A percentile compares a stretch with the other conserved stretches of the same genome.
Conservation (phyloP, 2,797 vertebrate genomes). For the Crypturellus tataupa region DNA sequence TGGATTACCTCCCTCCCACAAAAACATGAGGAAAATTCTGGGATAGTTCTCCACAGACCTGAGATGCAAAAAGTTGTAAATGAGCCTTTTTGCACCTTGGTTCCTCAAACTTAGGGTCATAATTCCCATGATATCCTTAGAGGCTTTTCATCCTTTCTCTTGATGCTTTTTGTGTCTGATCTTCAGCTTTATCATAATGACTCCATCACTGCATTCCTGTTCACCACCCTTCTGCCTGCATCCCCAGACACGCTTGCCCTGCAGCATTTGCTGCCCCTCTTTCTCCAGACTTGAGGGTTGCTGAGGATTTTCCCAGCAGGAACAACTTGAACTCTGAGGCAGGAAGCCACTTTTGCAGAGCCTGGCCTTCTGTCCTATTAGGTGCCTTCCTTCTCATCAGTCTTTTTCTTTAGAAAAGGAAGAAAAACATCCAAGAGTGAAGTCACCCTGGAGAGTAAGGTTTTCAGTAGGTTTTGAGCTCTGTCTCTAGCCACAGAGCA, state of each 20-base stretch:
- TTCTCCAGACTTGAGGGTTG: rapidly evolving
- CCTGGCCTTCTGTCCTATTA: neutral
- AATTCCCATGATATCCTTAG: neutral
- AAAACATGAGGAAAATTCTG: neutral
- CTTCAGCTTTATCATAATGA: rapidly evolving
- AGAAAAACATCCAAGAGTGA: neutral
- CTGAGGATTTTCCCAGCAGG: neutral
- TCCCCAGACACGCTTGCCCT: neutral
- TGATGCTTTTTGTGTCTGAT: neutral
- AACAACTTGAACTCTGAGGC: neutral
- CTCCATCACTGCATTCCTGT: rapidly evolving
- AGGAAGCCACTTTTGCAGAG: neutral
- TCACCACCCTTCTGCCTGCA: neutral
- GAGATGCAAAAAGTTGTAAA: neutral
- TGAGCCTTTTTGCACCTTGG: neutral
- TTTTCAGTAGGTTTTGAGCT: neutral
- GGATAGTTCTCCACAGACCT: neutral
- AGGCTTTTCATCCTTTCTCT: neutral
- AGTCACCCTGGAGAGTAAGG: neutral
- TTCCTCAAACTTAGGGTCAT: neutral
- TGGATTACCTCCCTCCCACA: neutral
- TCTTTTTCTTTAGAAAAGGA: neutral
- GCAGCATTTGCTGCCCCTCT: rapidly evolving
- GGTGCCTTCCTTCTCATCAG: neutral
- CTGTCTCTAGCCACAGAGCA: neutral